Percentiles rank a stretch among this genome's conserved stretches.
Conservation (phyloP, 2,888 invertebrate genomes). For the Xestia xanthographa region DNA sequence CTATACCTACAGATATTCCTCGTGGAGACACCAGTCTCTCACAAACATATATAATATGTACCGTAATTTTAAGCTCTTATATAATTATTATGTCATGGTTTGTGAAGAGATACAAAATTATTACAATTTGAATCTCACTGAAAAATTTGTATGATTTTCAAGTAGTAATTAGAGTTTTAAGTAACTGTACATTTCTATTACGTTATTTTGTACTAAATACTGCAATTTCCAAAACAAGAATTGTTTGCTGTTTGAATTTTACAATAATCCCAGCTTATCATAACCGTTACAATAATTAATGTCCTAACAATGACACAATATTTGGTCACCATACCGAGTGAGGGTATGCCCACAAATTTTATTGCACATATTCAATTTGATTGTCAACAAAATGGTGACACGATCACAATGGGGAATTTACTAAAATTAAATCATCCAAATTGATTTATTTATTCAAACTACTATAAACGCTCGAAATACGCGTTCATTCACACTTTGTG, state of each 20-base stretch:
- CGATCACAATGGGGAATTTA: slow-evolving; percentile 52
- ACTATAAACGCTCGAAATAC: slow-evolving; percentile 11
- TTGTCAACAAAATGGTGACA: slow-evolving; percentile 62
- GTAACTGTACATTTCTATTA: background rate
- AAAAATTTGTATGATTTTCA: too few relatives aligned
- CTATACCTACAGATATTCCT: too few relatives aligned
- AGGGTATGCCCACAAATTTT: slow-evolving; percentile 66
- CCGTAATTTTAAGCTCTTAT: background rate
- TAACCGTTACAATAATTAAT: background rate
- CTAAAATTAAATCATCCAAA: slow-evolving; percentile 49
- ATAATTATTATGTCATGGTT: background rate
- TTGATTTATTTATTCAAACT: slow-evolving; percentile 50
- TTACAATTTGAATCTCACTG: too few relatives aligned
- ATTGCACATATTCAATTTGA: slow-evolving; percentile 68
- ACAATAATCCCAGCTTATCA: background rate
- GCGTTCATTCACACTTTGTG: slow-evolving; percentile 1
- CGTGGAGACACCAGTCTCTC: too few relatives aligned
- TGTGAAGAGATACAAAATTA: background rate
- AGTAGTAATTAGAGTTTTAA: too few relatives aligned
- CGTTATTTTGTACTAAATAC: background rate
- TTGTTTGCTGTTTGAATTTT: background rate
- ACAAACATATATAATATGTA: too few relatives aligned
- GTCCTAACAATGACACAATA: slow-evolving; percentile 17
- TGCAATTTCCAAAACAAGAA: background rate
- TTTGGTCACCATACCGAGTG: slow-evolving; percentile 55